Base-by-base conservation (phyloP, 2,888 invertebrate species). In the Melinaea marsaeus region DNA sequence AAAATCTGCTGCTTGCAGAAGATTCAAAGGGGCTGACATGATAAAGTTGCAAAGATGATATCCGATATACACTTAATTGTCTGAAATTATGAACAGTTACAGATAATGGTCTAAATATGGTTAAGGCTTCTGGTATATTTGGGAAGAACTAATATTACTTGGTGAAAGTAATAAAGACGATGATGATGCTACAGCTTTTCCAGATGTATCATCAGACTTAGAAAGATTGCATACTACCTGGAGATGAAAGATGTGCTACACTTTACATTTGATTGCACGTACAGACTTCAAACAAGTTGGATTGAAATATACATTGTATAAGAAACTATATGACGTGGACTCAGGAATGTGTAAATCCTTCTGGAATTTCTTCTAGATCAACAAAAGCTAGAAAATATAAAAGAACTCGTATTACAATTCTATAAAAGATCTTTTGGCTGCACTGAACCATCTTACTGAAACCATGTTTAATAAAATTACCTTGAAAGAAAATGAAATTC, bases 401-500 rank as follows among this genome's bases (percentile, higher is more conserved):
- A 65, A 68, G 69, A 71, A 68, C 55, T 71, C 68, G 0, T 71
- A 68, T 48, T 67, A 70, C 61, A 68, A 69, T 69, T 70, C 37
- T 7, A 71, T 69, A 58, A 57, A 65, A 67, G 69, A 71, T 71
- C 61, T 69, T 59, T 68, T 71, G 63, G 58, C 62, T 9, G 66
- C 66, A 9, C 51, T 69, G 64, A 59, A 58, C 47, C 32, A 46
- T 62, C 60, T 69, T 37, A 69, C 13, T n/a, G 4, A 46, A 42
- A 58, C 46, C 55, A 56, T 56, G 63, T 48, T 37, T 32, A 46
- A 51, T 32, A 51, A 66, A 61, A 56, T 62, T 60, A 58, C 35
- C 35, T 34, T 34, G 5, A 45, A 45, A 6, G 45, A 45, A 45
- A 45, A 9, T 6, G 9, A 45, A 45, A n/a, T n/a, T n/a, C n/a